These are phyloP conservation scores for Cerastis leucographa DNA, from an alignment of 2,888 invertebrate species.

Conservation along the genomic window DNA sequence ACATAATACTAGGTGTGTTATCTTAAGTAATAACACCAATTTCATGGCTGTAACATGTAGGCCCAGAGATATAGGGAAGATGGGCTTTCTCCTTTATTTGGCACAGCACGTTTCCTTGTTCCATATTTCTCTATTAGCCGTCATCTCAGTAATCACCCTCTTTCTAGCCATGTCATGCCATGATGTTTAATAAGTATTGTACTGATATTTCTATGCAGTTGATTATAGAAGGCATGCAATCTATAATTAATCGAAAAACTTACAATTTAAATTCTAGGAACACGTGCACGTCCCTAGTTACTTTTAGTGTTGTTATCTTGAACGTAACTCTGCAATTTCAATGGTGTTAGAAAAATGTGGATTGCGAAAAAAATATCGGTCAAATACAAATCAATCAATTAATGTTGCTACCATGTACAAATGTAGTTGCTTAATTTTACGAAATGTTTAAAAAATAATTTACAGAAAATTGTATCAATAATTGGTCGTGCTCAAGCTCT, in stretches of 20 bases:
- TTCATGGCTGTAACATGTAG: too few species aligned
- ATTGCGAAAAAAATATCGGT: constrained; percentile 37
- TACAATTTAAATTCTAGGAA: background rate
- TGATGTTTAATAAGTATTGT: background rate
- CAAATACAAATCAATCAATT: constrained; percentile 42
- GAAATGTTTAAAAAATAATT: background rate
- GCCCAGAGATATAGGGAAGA: too few species aligned
- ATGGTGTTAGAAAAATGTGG: constrained; percentile 25
- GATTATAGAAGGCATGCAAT: background rate
- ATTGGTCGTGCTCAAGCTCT: background rate
- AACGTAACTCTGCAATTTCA: constrained; percentile 32
- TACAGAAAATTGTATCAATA: background rate
- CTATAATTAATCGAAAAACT: background rate
- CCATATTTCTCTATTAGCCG: background rate
- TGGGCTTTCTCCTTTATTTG: too few species aligned
- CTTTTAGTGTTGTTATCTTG: constrained; percentile 36
- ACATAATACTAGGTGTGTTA: too few species aligned
- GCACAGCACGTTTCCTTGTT: background rate
- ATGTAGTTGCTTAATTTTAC: constrained; percentile 13
- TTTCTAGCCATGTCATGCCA: background rate
- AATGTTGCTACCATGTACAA: background rate
- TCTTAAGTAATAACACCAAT: too few species aligned
- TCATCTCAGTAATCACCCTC: background rate
- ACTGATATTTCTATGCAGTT: background rate
- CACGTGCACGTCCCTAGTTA: constrained; percentile 5